phyloP scores from a whole-genome alignment of 2,113 vertebrate species.

The Noctilio leporinus region DNA sequence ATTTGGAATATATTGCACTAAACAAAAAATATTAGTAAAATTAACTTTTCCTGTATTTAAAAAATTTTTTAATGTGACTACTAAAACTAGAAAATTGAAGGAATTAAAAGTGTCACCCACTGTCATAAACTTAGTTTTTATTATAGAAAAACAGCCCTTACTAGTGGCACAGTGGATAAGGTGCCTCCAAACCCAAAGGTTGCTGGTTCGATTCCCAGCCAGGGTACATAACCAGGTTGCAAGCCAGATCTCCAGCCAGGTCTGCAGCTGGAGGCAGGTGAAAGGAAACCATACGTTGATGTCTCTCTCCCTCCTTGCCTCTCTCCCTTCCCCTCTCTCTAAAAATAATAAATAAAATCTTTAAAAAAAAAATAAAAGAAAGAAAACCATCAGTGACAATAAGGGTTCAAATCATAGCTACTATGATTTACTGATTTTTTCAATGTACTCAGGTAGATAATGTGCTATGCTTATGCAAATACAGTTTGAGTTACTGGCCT shows the following conservation, averaged over 20 bases:
- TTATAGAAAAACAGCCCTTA: too few relatives aligned
- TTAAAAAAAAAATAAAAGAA: too few relatives aligned
- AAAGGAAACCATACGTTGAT: too few relatives aligned
- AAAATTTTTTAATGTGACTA: background rate
- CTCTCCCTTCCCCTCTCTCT: too few relatives aligned
- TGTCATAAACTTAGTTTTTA: background rate
- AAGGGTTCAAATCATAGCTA: background rate
- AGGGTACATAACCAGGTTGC: too few relatives aligned
- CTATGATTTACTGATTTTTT: background rate
- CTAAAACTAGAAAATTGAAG: background rate
- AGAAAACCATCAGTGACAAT: background rate
- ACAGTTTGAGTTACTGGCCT: background rate
- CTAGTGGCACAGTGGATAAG: too few relatives aligned
- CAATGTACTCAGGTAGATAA: background rate
- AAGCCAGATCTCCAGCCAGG: too few relatives aligned
- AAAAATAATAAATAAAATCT: too few relatives aligned
- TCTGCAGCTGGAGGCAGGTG: too few relatives aligned
- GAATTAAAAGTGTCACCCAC: background rate
- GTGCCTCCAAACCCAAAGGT: too few relatives aligned
- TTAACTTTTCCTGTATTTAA: background rate
- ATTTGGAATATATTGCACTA: background rate
- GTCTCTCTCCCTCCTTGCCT: too few relatives aligned
- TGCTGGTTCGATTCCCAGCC: too few relatives aligned
- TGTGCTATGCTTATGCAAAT: background rate
- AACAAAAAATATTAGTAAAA: background rate